Conservation (phyloP, 1,140 invertebrate genomes). For the Orius laevigatus region DNA sequence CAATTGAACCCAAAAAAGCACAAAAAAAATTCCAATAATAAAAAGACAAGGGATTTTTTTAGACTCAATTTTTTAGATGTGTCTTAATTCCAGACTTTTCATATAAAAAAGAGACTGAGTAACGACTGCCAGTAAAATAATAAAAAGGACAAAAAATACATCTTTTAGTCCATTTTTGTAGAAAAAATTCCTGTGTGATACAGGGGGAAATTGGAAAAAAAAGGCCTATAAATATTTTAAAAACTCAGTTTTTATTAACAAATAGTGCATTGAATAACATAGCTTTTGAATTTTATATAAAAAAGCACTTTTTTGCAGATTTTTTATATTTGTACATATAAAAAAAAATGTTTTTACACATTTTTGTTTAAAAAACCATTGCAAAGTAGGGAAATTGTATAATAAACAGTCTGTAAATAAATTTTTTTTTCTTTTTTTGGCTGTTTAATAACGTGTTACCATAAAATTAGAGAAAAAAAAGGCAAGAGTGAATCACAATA, state of each 20-base stretch:
- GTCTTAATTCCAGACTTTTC: not conserved
- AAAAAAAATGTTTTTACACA: not conserved
- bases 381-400: slow-evolving; percentile 11
- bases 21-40: not conserved
- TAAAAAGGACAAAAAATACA: not conserved
- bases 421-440: slow-evolving; percentile 4
- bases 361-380: slow-evolving; percentile 1
- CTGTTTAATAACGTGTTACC: slow-evolving; percentile 11
- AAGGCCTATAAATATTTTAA: slow-evolving; percentile 10
- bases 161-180: slow-evolving; percentile 3
- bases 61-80: slow-evolving; percentile 1
- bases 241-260: slow-evolving; percentile 4
- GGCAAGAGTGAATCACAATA: not conserved
- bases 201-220: not conserved
- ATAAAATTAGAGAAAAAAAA: not conserved
- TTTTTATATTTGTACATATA: slow-evolving; percentile 4
- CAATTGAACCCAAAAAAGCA: not conserved
- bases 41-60: not conserved
- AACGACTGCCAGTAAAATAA: slow-evolving; percentile 5
- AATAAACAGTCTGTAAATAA: no score
- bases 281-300: no score
- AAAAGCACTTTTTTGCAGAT: no score
- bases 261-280: no score
- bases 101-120: not conserved
- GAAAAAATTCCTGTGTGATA: slow-evolving; percentile 11